Conservation (phyloP, 2,797 vertebrate genomes). For the Spinus pinus region DNA sequence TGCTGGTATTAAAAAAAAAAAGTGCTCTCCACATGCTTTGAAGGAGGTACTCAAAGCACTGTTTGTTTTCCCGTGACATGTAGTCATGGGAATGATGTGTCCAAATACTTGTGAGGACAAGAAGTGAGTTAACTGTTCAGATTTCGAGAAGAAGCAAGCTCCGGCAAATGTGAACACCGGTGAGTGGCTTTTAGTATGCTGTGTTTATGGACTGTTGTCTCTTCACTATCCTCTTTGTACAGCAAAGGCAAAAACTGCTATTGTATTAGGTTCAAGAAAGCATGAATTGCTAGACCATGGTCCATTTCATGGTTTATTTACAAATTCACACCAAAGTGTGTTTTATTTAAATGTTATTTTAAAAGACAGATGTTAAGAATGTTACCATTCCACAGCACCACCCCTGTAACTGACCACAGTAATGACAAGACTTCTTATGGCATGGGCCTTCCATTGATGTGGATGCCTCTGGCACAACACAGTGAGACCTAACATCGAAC, state of each 20-base stretch:
- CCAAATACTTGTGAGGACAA: neutral
- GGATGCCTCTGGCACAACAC: neutral
- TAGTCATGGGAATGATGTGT: neutral
- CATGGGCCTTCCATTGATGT: neutral
- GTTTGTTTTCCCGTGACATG: fast-evolving
- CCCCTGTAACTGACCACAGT: neutral
- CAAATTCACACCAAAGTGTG: neutral
- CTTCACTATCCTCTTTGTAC: neutral
- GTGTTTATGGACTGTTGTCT: neutral
- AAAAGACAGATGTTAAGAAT: neutral
- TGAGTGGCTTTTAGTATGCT: neutral
- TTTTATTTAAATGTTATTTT: neutral
- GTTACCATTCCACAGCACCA: neutral
- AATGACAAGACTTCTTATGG: neutral
- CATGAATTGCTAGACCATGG: neutral
- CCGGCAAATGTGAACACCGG: neutral
- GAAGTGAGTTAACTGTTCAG: neutral
- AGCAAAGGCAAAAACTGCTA: neutral
- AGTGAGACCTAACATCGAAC: neutral
- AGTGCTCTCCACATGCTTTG: neutral
- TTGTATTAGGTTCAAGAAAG: neutral
- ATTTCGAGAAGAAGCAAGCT: neutral
- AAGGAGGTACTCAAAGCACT: neutral
- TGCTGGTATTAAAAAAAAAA: neutral
- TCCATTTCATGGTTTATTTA: neutral